Base-by-base conservation (phyloP, 2,113 vertebrate species). In the Phylloscopus trochilus region DNA sequence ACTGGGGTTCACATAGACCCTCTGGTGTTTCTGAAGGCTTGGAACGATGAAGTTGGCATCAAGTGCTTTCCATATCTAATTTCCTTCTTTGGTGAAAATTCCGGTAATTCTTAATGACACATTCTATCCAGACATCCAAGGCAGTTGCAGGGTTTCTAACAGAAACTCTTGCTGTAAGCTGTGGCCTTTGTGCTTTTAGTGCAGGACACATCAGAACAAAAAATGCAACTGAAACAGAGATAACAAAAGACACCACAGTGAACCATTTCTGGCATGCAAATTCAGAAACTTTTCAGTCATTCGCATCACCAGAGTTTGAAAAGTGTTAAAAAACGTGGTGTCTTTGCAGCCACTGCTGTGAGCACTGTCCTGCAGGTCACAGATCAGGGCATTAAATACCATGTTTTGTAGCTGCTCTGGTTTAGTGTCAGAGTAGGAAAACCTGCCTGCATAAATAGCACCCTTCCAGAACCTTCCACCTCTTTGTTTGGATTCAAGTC, bases 11-110 rank as follows among this genome's bases (percentile, higher is more conserved):
- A 82, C 77, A 82, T 18, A 76, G 77, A 70, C 62, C 35, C 73
- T 84, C 60, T 91, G 80, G 60, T 82, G 67, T 84, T 94, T 91
- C 74, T 72, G 66, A 87, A 72, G 58, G 16, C 69, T 87, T 91
- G 87, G 69, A 91, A 89, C 66, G 66, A 43, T 15, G 1, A 82
- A 79, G 60, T n/a, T 95, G 83, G 91, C 87, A 91, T 84, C 24
- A 11, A 82, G n/a, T 49, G 53, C 30, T 91, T 87, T 95, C 84
- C 81, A 76, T 95, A 84, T 84, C 77, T 93, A 72, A 92, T 95
- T 92, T 87, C 89, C 31, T 87, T 82, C 77, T 91, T 91, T 91
- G 66, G 83, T 58, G 46, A 89, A 95, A 75, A 91, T 85, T 89
- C 84, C 43, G 2, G 66, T 83, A 85, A 60, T 79, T 72, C 59